Conservation (phyloP, 2,113 vertebrate species). For the Oceanodroma tethys region DNA sequence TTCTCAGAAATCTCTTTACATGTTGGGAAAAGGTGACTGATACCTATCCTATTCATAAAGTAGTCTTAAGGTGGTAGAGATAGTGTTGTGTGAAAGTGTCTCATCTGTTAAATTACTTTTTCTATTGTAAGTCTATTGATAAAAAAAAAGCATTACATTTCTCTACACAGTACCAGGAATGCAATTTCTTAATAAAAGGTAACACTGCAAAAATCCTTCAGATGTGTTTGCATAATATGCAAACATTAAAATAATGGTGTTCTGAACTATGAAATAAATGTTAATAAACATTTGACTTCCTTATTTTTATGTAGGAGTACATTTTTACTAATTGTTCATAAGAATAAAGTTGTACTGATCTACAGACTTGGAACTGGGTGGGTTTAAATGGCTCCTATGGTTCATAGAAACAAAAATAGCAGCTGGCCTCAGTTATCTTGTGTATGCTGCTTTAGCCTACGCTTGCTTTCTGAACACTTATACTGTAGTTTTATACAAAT, state of each 20-base stretch:
- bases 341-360: background rate
- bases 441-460: rapidly evolving
- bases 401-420: background rate
- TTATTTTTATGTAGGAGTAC: background rate
- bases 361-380: background rate
- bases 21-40: background rate
- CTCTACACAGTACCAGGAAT: background rate
- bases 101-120: background rate
- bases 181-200: background rate
- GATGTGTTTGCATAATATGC: background rate
- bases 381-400: background rate
- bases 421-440: background rate
- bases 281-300: background rate
- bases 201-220: background rate
- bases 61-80: rapidly evolving
- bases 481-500: background rate
- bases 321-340: background rate
- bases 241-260: background rate
- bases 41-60: background rate
- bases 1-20: background rate
- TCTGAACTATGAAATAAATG: background rate
- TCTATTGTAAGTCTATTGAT: background rate
- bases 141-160: background rate
- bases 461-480: background rate
- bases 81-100: background rate